Base-by-base conservation (phyloP, 1,140 invertebrate species). In the Aleiodes sp. region DNA sequence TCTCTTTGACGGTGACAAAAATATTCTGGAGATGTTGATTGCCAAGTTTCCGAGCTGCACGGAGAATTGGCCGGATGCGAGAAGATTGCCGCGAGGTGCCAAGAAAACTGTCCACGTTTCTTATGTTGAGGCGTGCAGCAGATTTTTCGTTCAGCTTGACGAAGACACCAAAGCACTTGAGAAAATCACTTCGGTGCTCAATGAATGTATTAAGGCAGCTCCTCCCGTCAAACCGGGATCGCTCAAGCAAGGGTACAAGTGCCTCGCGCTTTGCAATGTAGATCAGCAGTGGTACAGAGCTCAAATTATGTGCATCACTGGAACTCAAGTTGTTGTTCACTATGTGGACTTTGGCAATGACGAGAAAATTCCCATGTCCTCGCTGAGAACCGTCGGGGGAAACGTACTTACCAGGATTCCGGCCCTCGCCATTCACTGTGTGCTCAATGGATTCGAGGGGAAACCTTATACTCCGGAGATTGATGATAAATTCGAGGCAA, bases 331-430 rank as follows among this genome's bases (percentile, higher is more conserved):
- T 2, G 87, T 85, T 66, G 90, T 95, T 0, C 83, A 88, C 8
- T 95, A 92, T 80, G 81, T 94, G 3, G 94, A 95, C 80, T 94
- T 93, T 82, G 94, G 93, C 8, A 94, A 94, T 80, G 87, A 87
- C 26, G 92, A 94, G 81, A 84, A 78, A 24, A 80, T 93, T 0
- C 43, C 87, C 9, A 75, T 86, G 0, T 81, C 84, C 14, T 79
- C 88, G 24, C 80, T 95, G 10, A 89, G 90, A 70, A 82, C 82
- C 4, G 92, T 94, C 10, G 87, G 88, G 24, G 86, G 88, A 7
- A 88, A 92, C 65, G 87, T 93, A 64, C 80, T 94, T 8, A 85
- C 82, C 21, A 81, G 83, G 46, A 81, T 93, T 43, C 88, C 89
- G 28, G 88, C 91, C 0, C 94, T 94, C 82, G 94, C 93, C 0